phyloP scores from a whole-genome alignment of 2,888 invertebrate species.

The Orchesella flavescens region DNA sequence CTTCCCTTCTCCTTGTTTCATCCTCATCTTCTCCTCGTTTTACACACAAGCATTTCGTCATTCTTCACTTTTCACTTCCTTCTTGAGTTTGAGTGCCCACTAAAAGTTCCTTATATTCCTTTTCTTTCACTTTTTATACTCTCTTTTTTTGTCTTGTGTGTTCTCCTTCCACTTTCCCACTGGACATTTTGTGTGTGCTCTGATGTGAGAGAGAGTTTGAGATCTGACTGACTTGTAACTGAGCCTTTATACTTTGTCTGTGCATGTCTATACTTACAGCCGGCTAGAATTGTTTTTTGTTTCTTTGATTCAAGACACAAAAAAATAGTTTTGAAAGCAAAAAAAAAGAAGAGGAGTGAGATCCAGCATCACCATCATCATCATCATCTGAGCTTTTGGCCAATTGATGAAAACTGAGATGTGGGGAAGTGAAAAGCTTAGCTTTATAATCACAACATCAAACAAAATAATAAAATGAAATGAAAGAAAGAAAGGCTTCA shows the following conservation, averaged over 20 bases:
- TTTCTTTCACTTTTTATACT: constrained; percentile 10
- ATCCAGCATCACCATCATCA: no score
- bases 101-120: neutral
- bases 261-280: no score
- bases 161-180: neutral
- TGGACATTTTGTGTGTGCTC: neutral
- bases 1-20: constrained; percentile 8
- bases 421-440: no score
- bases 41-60: neutral
- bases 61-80: constrained; percentile 8
- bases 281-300: neutral
- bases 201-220: neutral
- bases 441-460: neutral
- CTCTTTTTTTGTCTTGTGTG: no score
- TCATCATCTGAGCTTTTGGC: no score
- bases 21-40: neutral
- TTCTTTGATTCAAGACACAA: constrained; percentile 18
- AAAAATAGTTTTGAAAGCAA: neutral
- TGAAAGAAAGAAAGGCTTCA: no score
- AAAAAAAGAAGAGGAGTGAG: neutral
- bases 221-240: constrained; percentile 16
- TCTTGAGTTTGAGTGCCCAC: constrained; percentile 16
- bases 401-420: constrained; percentile 19
- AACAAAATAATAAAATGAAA: neutral
- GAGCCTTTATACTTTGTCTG: no score